Conservation (phyloP, 2,113 vertebrate genomes). For the Nestor notabilis region DNA sequence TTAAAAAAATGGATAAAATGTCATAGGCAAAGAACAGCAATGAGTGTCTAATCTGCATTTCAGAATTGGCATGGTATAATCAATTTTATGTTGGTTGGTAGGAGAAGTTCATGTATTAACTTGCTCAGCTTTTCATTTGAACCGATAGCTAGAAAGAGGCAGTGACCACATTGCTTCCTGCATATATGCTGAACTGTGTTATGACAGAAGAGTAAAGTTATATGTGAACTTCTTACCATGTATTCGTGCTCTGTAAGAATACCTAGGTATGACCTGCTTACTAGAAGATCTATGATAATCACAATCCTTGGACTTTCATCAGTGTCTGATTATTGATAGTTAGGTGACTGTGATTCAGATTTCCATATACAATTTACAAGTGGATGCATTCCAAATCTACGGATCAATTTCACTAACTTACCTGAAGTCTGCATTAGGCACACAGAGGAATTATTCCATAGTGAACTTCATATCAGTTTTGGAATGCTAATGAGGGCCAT, state of each 20-base stretch:
- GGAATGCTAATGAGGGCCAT: background rate
- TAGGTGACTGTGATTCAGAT: background rate
- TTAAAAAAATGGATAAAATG: constrained; percentile 54
- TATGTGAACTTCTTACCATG: rapidly evolving
- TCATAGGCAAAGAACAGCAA: constrained; percentile 9
- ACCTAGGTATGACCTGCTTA: background rate
- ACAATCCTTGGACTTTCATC: background rate
- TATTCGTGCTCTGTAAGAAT: background rate
- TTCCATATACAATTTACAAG: background rate
- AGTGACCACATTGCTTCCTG: background rate
- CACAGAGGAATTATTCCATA: background rate
- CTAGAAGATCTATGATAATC: background rate
- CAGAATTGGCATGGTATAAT: background rate
- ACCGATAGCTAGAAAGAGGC: background rate
- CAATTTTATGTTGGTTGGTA: background rate
- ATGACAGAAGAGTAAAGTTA: background rate
- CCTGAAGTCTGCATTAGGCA: background rate
- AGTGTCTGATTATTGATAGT: background rate
- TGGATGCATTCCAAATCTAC: background rate
- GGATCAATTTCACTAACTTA: background rate
- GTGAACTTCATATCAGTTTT: background rate
- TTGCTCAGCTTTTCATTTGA: background rate
- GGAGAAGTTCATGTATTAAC: background rate
- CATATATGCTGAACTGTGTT: background rate
- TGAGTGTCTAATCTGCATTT: constrained; percentile 28